These are phyloP conservation scores for Reticulitermes speratus DNA, from an alignment of 1,140 invertebrate species.

Conservation along the genomic window DNA sequence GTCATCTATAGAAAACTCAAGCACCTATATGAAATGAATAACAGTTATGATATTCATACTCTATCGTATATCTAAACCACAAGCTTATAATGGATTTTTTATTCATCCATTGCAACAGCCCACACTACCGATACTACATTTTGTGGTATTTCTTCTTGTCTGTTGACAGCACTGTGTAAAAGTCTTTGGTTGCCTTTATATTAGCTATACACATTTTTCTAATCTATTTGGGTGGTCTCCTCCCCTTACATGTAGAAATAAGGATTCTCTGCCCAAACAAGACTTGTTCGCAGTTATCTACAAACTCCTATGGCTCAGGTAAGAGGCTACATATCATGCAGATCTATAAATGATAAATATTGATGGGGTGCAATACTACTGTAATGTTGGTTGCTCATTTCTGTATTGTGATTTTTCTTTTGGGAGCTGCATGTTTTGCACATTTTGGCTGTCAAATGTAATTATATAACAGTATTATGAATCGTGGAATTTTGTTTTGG, in stretches of 20 bases:
- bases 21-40: no score
- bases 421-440: not conserved
- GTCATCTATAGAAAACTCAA: no score
- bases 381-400: not conserved
- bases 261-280: slow-evolving; percentile 70
- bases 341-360: no score
- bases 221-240: slow-evolving; percentile 34
- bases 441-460: not conserved
- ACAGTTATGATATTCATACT: no score
- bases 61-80: no score
- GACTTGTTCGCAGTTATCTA: slow-evolving; percentile 66
- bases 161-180: slow-evolving; percentile 16
- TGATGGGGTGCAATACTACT: slow-evolving; percentile 15
- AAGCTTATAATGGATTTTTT: no score
- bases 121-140: not conserved
- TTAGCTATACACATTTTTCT: slow-evolving; percentile 24
- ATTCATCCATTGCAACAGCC: no score
- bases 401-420: no score
- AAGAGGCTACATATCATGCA: slow-evolving; percentile 42
- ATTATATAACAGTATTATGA: not conserved
- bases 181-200: slow-evolving; percentile 22
- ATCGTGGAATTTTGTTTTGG: not conserved
- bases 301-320: slow-evolving; percentile 69
- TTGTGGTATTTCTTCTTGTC: not conserved
- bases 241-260: slow-evolving; percentile 55